phyloP scores from a whole-genome alignment of 1,140 invertebrate species.

The Heliothis virescens region DNA sequence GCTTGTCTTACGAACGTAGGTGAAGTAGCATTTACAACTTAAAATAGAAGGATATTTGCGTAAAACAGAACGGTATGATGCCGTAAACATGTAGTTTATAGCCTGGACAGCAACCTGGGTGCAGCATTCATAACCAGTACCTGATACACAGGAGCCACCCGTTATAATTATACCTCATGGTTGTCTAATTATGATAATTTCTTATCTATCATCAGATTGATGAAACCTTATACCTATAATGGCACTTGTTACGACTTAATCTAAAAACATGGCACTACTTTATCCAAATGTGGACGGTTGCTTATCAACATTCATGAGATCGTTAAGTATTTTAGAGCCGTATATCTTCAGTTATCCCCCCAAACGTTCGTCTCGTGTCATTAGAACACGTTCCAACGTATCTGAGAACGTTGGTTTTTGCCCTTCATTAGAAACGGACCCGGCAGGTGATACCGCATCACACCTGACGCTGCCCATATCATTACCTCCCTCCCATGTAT shows the following conservation, averaged over 20 bases:
- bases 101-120: not conserved
- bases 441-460: conserved; percentile 18
- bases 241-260: not conserved
- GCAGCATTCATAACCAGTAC: not conserved
- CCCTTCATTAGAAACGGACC: conserved; percentile 31
- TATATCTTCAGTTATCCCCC: no score
- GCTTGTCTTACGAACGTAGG: not conserved
- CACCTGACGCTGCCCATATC: conserved; percentile 11
- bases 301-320: no score
- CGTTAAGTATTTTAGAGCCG: no score
- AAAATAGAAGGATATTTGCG: conserved; percentile 18
- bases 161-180: not conserved
- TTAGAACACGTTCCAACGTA: not conserved
- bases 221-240: not conserved
- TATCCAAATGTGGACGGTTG: no score
- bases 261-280: not conserved
- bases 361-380: no score
- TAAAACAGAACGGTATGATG: conserved; percentile 2
- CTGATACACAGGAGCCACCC: not conserved
- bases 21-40: not conserved
- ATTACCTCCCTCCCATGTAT: not conserved
- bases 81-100: not conserved
- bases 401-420: not conserved
- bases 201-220: conserved; percentile 3
- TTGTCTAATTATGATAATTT: conserved; percentile 21